Evolutionary conservation across 2,797 vertebrate species (phyloP), one percentile per base, ranked within the genome.

Genomic region (Lithobates pipiens): DNA sequence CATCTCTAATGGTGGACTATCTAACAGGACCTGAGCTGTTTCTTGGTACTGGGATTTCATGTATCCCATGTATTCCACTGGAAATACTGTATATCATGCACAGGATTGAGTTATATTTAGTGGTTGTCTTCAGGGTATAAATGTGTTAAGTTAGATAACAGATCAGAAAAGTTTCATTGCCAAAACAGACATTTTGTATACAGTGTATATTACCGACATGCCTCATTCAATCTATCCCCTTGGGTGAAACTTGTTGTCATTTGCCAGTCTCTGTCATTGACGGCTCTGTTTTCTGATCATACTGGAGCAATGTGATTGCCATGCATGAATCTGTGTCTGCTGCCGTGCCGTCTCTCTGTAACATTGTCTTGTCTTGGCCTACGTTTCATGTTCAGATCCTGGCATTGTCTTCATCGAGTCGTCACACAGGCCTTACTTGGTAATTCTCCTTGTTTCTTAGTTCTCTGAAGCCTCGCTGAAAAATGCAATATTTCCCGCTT

Each of bases 381-480:
- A n/a, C 27, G 61, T 78, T 79, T 79, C 27, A 68, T 69, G 77
- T 32, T 25, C 5, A 18, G 15, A 44, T 69, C 65, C 63, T 25
- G 29, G 42, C 65, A 68, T 46, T 79, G 76, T 78, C 44, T 61
- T 78, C 32, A 39, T 67, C 76, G 67, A 63, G 34, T 78, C 57
- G 34, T 1, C 34, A 25, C 34, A 36, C 61, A 25, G 77, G 44
- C 67, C 65, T 50, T 46, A 57, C 69, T 61, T 80, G 78, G 39
- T 29, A 80, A 80, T 80, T 80, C 78, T 61, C n/a, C 78, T 80
- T 54, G 78, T 80, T 36, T 71, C 68, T 46, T 13, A 32, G 42
- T 27, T 50, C 27, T 69, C 21, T 68, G 63, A 80, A 46, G 77
- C 25, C 21, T 39, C 10, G 46, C 21, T 72, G 34, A 80, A 72